phyloP scores from a whole-genome alignment of 2,888 invertebrate species.

The Sabellastarte sp. region DNA sequence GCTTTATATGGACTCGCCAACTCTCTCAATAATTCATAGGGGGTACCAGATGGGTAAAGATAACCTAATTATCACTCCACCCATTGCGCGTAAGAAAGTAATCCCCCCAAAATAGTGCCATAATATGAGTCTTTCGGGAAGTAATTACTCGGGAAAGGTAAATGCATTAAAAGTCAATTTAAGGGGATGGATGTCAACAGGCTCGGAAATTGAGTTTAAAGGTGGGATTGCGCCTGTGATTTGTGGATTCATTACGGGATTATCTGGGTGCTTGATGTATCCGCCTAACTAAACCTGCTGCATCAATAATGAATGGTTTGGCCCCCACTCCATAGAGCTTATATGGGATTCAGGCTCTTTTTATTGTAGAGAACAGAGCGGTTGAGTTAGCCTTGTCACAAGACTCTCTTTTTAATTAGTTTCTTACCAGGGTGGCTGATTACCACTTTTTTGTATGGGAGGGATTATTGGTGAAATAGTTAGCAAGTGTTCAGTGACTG shows the following conservation, averaged over 20 bases:
- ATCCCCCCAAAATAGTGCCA: background rate
- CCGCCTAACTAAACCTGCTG: background rate
- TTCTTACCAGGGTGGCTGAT: too few species aligned
- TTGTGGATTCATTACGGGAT: background rate
- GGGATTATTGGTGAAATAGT: too few species aligned
- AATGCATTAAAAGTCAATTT: background rate
- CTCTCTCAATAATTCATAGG: background rate
- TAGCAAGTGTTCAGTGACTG: too few species aligned
- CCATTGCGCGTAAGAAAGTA: constrained; percentile 1
- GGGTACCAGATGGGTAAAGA: background rate
- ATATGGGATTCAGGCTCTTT: too few species aligned
- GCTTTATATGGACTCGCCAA: too few species aligned
- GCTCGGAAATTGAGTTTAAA: background rate
- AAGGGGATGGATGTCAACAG: background rate
- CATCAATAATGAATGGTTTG: background rate
- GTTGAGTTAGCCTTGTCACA: too few species aligned
- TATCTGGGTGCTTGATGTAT: background rate
- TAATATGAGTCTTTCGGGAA: background rate
- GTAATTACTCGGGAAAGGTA: background rate
- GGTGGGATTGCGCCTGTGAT: background rate
- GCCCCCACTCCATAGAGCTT: too few species aligned
- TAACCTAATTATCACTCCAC: constrained; percentile 1
- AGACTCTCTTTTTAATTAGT: too few species aligned
- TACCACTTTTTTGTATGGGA: too few species aligned
- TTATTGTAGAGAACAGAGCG: too few species aligned